These are phyloP conservation scores for Byasa hedistus DNA, from an alignment of 2,888 invertebrate genomes.

Conservation along the genomic window DNA sequence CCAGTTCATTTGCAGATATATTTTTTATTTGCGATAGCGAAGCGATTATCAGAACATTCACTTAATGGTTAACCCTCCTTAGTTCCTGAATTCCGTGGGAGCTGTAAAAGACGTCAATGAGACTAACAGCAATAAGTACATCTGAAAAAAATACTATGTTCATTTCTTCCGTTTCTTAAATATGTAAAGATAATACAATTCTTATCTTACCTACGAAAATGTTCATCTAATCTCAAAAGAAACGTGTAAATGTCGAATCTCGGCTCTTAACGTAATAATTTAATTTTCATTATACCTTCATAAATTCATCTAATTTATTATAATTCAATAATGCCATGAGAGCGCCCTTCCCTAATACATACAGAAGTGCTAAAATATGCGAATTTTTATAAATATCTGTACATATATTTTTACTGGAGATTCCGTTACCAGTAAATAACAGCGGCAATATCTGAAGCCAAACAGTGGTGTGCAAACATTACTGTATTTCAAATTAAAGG, in stretches of 20 bases:
- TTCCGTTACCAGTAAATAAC: too few species aligned
- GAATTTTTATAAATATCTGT: neutral
- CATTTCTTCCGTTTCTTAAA: too few species aligned
- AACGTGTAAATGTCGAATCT: constrained; percentile 3
- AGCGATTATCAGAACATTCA: too few species aligned
- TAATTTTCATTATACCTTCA: constrained; percentile 16
- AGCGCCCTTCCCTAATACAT: constrained; percentile 5
- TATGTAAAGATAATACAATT: neutral
- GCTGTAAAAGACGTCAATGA: too few species aligned
- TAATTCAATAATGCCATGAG: constrained; percentile 9
- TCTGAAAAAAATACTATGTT: too few species aligned
- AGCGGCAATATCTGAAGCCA: too few species aligned
- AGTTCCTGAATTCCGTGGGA: too few species aligned
- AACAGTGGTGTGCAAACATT: too few species aligned
- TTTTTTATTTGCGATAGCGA: neutral
- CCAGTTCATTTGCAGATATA: neutral
- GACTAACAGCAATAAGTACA: too few species aligned
- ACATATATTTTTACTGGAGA: too few species aligned
- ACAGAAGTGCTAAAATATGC: neutral
- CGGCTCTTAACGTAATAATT: constrained; percentile 9
- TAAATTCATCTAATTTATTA: constrained; percentile 6
- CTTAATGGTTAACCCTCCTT: too few species aligned
- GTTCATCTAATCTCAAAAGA: neutral
- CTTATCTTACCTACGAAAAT: neutral
- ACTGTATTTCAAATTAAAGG: too few species aligned